These are phyloP conservation scores for Pollenia griseotomentosa DNA, from an alignment of 2,888 invertebrate genomes.

Conservation along the genomic window DNA sequence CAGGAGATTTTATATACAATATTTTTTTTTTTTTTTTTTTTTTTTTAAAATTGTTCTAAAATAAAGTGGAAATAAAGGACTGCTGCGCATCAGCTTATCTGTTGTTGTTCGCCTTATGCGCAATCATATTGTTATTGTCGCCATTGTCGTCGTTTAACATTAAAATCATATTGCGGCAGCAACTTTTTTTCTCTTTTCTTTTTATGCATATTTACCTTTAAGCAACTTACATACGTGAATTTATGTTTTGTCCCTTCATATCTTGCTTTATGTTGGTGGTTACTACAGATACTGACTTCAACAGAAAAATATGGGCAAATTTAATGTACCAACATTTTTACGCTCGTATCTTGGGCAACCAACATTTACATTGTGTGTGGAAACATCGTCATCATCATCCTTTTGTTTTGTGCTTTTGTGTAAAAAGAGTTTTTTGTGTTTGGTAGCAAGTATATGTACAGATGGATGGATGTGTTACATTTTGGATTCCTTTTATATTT, in stretches of 20 bases:
- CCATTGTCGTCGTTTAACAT: conserved; percentile 69
- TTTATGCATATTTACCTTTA: conserved; percentile 52
- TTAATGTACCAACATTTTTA: conserved; percentile 42
- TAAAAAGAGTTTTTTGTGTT: conserved; percentile 21
- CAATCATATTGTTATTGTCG: conserved; percentile 73
- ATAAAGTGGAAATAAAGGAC: conserved; percentile 58
- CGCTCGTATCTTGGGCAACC: conserved; percentile 35
- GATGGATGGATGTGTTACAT: conserved; percentile 65
- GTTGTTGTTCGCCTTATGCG: conserved; percentile 69
- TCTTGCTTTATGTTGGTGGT: conserved; percentile 36
- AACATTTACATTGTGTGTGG: conserved; percentile 40
- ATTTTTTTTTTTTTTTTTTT: background rate
- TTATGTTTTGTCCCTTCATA: conserved; percentile 47
- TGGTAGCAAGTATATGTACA: conserved; percentile 21
- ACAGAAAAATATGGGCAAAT: conserved; percentile 26
- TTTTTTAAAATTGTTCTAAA: conserved; percentile 8
- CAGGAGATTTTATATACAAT: conserved; percentile 56
- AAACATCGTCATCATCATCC: conserved; percentile 41
- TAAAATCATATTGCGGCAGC: conserved; percentile 66
- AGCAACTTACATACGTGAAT: conserved; percentile 50
- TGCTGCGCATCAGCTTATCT: conserved; percentile 73
- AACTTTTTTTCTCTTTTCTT: background rate
- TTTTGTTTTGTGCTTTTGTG: conserved; percentile 46
- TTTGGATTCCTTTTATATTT: conserved; percentile 70
- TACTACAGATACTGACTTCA: conserved; percentile 19